Conservation (phyloP, 2,797 vertebrate species). For the Mionectes olivaceus region DNA sequence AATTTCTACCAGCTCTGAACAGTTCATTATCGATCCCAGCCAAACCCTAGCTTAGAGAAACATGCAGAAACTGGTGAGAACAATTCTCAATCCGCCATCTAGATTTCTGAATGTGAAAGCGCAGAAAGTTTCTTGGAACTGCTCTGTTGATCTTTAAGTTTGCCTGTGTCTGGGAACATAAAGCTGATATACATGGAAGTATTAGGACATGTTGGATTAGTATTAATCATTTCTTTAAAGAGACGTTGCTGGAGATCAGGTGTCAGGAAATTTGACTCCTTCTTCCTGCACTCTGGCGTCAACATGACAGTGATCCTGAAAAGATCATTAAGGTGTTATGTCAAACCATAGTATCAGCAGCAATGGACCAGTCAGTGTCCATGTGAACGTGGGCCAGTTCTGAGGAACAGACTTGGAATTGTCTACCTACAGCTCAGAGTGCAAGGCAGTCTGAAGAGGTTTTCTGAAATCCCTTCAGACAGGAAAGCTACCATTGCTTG, state of each 20-base stretch:
- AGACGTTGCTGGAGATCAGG: not conserved
- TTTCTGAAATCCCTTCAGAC: not conserved
- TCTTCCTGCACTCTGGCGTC: not conserved
- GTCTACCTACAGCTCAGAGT: not conserved
- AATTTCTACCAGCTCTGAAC: not conserved
- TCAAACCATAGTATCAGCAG: not conserved
- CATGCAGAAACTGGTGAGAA: not conserved
- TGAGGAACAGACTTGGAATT: not conserved
- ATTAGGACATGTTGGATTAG: not conserved
- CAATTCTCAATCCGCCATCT: not conserved
- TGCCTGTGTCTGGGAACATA: not conserved
- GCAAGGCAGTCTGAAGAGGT: not conserved
- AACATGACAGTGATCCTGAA: not conserved
- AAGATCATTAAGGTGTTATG: not conserved
- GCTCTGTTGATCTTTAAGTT: not conserved
- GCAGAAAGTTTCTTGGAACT: not conserved
- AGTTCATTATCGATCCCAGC: not conserved
- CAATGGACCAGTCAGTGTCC: not conserved
- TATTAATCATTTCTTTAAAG: not conserved
- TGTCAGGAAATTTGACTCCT: not conserved
- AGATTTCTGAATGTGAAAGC: not conserved
- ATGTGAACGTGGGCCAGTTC: not conserved
- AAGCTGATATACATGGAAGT: not conserved
- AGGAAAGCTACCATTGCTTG: not conserved
- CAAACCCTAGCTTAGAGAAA: not conserved